phyloP scores from a whole-genome alignment of 2,113 vertebrate genomes.

The Alethe castanea region DNA sequence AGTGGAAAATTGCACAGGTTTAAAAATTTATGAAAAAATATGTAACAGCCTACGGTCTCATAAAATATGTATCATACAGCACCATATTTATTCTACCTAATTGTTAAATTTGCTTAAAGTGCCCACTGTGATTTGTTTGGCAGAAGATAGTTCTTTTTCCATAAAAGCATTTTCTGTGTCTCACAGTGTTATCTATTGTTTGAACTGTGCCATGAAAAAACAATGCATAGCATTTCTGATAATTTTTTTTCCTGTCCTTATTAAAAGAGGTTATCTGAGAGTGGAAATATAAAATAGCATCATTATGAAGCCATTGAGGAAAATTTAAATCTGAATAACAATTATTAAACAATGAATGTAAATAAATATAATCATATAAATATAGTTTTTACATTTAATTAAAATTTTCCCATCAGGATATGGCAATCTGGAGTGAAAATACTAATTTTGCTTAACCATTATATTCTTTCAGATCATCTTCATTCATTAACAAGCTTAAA shows the following conservation, averaged over 20 bases:
- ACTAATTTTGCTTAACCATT: neutral
- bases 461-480: neutral
- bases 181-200: neutral
- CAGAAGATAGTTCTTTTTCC: neutral
- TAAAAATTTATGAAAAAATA: slow-evolving; percentile 60
- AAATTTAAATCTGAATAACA: neutral
- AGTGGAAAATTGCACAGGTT: slow-evolving; percentile 59
- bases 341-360: neutral
- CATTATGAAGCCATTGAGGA: neutral
- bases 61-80: slow-evolving; percentile 48
- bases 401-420: neutral
- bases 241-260: neutral
- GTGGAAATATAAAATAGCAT: neutral
- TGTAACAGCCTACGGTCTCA: slow-evolving; percentile 8
- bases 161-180: neutral
- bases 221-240: neutral
- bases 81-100: slow-evolving; percentile 44
- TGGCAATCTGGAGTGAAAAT: neutral
- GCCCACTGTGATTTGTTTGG: slow-evolving; percentile 33
- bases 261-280: neutral
- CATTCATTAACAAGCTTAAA: neutral
- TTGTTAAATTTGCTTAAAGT: slow-evolving; percentile 51
- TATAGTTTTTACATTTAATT: neutral
- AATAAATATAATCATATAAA: neutral
- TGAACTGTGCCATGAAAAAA: neutral